Conservation (phyloP, 2,113 vertebrate species). For the Steatornis caripensis region DNA sequence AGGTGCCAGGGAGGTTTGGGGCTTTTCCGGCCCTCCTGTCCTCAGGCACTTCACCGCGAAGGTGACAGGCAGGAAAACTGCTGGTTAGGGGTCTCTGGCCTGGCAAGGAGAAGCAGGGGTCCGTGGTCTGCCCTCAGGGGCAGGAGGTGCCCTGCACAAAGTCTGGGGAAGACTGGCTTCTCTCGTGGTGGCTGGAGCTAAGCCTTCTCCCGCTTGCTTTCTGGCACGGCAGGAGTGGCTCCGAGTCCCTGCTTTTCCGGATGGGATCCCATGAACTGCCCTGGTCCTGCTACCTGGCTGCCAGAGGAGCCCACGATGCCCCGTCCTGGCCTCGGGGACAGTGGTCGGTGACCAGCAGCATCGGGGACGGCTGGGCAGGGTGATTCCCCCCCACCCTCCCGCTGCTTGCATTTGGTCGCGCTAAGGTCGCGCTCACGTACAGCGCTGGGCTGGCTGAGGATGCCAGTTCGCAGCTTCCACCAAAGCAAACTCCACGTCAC, state of each 20-base stretch:
- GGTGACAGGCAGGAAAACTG: not conserved
- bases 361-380: not conserved
- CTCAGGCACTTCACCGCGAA: not conserved
- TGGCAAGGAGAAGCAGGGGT: not conserved
- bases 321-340: not conserved
- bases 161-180: not conserved
- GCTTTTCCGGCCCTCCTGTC: not conserved
- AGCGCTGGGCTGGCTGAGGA: not conserved
- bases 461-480: not conserved
- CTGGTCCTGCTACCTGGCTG: not conserved
- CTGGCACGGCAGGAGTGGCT: not conserved
- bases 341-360: not conserved
- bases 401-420: accelerated
- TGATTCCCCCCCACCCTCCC: not conserved
- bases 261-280: not conserved
- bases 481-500: accelerated
- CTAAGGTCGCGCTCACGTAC: not conserved
- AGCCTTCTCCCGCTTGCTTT: accelerated
- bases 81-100: not conserved
- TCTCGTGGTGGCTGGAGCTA: not conserved
- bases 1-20: not conserved
- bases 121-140: accelerated
- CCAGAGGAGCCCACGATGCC: not conserved
- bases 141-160: not conserved
- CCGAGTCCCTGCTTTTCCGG: not conserved